A percentile compares a stretch with the other conserved stretches of the same genome.
Evolutionary conservation across 1,140 invertebrate species (phyloP).

Genomic region (Danaus plexippus): DNA sequence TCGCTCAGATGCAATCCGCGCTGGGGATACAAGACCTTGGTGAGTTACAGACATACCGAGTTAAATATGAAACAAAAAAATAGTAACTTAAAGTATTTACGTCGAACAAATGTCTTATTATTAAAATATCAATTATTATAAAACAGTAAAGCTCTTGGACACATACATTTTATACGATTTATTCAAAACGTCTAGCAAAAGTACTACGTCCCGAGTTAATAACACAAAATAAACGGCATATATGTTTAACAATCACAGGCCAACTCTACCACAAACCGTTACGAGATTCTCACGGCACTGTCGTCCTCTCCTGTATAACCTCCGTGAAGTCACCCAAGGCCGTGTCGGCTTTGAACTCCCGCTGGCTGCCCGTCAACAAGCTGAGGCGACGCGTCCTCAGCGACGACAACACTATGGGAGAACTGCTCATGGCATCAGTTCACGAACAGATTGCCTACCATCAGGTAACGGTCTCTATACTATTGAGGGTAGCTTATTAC

Average conservation of each 20-base stretch:
- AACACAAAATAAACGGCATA: too few relatives aligned
- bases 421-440: constrained; percentile 87
- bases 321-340: constrained; percentile 87
- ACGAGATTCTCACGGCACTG: constrained; percentile 87
- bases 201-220: too few relatives aligned
- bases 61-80: neutral
- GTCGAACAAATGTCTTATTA: too few relatives aligned
- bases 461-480: constrained; percentile 70
- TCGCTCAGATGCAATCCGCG: constrained; percentile 92
- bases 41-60: constrained; percentile 36
- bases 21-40: constrained; percentile 92
- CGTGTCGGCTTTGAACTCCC: constrained; percentile 87
- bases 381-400: constrained; percentile 75
- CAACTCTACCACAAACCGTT: constrained; percentile 93
- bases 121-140: too few relatives aligned
- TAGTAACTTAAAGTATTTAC: too few relatives aligned
- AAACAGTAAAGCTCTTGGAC: too few relatives aligned
- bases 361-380: constrained; percentile 89
- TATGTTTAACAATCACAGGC: constrained; percentile 63
- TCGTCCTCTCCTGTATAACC: constrained; percentile 91
- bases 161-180: too few relatives aligned
- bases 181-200: too few relatives aligned
- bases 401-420: constrained; percentile 83
- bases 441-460: constrained; percentile 94
- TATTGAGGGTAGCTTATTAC: too few relatives aligned